Conservation (phyloP, 2,888 invertebrate genomes). For the Neelides folsomi region DNA sequence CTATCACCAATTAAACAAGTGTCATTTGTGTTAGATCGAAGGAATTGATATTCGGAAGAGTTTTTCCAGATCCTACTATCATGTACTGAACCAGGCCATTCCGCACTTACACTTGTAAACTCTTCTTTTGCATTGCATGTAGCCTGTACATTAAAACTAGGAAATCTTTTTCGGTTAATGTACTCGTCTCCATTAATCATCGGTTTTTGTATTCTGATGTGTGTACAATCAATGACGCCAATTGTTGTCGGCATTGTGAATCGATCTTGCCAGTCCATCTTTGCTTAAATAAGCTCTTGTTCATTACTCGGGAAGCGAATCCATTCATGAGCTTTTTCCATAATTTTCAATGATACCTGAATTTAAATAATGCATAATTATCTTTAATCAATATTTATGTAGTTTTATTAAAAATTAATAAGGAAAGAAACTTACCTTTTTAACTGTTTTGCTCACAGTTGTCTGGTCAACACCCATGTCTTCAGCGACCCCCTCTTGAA, state of each 20-base stretch:
- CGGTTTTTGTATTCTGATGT: constrained; percentile 7
- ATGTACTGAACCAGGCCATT: constrained; percentile 16
- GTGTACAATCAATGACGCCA: constrained; percentile 8
- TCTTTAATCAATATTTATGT: too few relatives aligned
- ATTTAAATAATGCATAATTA: neutral
- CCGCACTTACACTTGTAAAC: constrained; percentile 11
- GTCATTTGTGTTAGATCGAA: neutral
- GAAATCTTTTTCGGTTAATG: constrained; percentile 7
- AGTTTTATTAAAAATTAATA: too few relatives aligned
- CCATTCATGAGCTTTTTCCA: neutral
- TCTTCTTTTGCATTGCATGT: constrained; percentile 11
- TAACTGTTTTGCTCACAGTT: constrained; percentile 6
- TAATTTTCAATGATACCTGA: neutral
- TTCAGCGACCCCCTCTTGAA: constrained; percentile 6
- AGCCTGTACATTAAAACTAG: constrained; percentile 11
- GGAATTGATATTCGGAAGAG: neutral
- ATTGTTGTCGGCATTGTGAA: constrained; percentile 4
- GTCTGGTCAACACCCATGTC: constrained; percentile 5
- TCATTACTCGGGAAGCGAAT: constrained; percentile 6
- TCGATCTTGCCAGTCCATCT: neutral
- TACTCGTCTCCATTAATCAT: constrained; percentile 5
- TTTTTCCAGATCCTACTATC: constrained; percentile 12
- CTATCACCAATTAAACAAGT: constrained; percentile 4
- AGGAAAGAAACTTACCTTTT: neutral
- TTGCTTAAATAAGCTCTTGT: neutral